Conservation (phyloP, 2,888 invertebrate species). For the Acrocyrtus sp. region DNA sequence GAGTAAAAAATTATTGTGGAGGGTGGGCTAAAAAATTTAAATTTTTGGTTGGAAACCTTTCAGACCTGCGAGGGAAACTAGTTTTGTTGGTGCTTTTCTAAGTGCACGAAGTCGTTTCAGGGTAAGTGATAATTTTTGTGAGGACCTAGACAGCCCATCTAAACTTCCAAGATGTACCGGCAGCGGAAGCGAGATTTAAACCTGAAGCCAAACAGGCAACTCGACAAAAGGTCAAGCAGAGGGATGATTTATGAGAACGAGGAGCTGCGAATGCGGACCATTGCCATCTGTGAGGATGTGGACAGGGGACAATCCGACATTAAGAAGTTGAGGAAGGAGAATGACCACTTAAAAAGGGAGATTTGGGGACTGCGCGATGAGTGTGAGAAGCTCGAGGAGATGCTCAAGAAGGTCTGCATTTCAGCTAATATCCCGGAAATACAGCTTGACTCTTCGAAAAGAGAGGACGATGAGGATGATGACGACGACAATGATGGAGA, state of each 20-base stretch:
- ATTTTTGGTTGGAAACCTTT: not conserved
- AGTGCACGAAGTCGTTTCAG: not conserved
- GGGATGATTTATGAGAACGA: slow-evolving; percentile 96
- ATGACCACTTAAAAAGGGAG: slow-evolving; percentile 86
- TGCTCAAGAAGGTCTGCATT: slow-evolving; percentile 70
- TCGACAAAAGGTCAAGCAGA: slow-evolving; percentile 90
- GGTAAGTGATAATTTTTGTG: not conserved
- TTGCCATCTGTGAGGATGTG: slow-evolving; percentile 92
- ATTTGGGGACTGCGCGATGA: slow-evolving; percentile 89
- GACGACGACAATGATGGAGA: slow-evolving; percentile 39
- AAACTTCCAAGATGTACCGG: slow-evolving; percentile 77
- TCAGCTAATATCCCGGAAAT: slow-evolving; percentile 50
- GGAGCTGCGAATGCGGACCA: slow-evolving; percentile 86
- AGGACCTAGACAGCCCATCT: not conserved
- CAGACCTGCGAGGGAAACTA: no score
- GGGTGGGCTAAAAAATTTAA: not conserved
- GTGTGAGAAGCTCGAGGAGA: slow-evolving; percentile 85
- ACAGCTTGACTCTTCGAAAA: slow-evolving; percentile 38
- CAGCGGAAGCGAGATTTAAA: slow-evolving; percentile 87
- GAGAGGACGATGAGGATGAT: slow-evolving; percentile 4
- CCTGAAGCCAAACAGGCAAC: slow-evolving; percentile 88
- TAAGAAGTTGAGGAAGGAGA: slow-evolving; percentile 86
- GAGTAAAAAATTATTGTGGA: not conserved
- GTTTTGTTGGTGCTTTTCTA: not conserved
- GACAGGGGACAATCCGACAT: slow-evolving; percentile 92